phyloP scores from a whole-genome alignment of 2,113 vertebrate genomes.

The Nyctereutes procyonoides region DNA sequence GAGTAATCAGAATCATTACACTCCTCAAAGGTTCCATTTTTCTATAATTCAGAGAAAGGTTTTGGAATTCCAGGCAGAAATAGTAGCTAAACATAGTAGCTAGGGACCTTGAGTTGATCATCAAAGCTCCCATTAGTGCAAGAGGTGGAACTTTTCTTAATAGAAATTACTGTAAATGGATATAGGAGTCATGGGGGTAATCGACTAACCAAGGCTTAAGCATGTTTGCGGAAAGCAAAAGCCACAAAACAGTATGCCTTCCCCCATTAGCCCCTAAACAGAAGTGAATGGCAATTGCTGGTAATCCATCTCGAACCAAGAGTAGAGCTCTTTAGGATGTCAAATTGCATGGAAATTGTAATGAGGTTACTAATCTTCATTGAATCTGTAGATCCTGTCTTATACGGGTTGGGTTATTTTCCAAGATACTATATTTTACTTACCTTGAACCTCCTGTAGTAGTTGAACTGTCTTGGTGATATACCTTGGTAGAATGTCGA shows the following conservation, averaged over 20 bases:
- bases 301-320: constrained; percentile 47
- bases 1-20: constrained; percentile 67
- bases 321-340: constrained; percentile 53
- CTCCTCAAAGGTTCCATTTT: constrained; percentile 81
- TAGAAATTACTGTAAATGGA: constrained; percentile 87
- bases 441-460: background rate
- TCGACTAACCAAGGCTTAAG: constrained; percentile 84
- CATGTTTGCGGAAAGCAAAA: constrained; percentile 85
- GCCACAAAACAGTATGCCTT: constrained; percentile 82
- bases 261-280: constrained; percentile 81
- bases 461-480: background rate
- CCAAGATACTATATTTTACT: constrained; percentile 29
- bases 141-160: constrained; percentile 86
- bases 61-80: constrained; percentile 72
- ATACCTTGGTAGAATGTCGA: background rate
- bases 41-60: constrained; percentile 61
- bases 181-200: constrained; percentile 86
- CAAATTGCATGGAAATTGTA: constrained; percentile 36
- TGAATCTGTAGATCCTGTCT: background rate
- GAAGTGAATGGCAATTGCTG: constrained; percentile 75
- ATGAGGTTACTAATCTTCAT: background rate
- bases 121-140: constrained; percentile 85
- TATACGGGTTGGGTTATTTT: constrained; percentile 34
- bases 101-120: constrained; percentile 82
- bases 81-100: constrained; percentile 80